Base-by-base conservation (phyloP, 2,888 invertebrate species). In the Drosophila ezoana region DNA sequence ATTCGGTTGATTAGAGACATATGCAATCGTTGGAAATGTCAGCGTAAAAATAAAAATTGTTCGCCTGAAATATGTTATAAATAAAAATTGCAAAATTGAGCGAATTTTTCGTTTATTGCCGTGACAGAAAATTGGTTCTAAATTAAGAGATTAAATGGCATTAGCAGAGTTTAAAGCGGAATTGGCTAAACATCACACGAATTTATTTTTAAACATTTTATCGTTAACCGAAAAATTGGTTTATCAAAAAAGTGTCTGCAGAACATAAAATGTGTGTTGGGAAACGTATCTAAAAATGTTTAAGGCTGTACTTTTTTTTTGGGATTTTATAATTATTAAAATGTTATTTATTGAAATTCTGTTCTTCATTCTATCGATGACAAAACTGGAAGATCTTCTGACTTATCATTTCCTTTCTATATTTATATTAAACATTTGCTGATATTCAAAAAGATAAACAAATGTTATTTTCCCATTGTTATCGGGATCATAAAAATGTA, bases 21-120 rank as follows among this genome's bases (percentile, higher is more conserved):
- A 49, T 65, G 66, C 40, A 44, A n/a, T 14, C 41, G 41, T 38
- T 18, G 16, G 28, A 41, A 77, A 61, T 77, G 61, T 44, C 58
- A 61, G 9, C 41, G 41, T 14, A 23, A 35, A 72, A 72, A 72
- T 57, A 44, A 14, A 37, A 13, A 4, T 43, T 43, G 9, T 10
- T 54, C 40, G 52, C 35, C 38, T 18, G 13, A 44, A 57, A 58
- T 59, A 43, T 54, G 44, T 45, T 51, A 38, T 62, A 69, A 53
- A 60, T 52, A 56, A 58, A 56, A 32, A 13, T 28, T n/a, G 33
- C 61, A 13, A 41, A 16, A 33, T 8, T 11, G 10, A 6, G 32
- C 6, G n/a, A 14, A n/a, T 18, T 13, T 45, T 35, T 48, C 13
- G 5, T 35, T 20, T 49, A 28, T 28, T 23, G 23, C 8, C 23